phyloP scores from a whole-genome alignment of 2,797 vertebrate genomes.

The Microtus agrestis region DNA sequence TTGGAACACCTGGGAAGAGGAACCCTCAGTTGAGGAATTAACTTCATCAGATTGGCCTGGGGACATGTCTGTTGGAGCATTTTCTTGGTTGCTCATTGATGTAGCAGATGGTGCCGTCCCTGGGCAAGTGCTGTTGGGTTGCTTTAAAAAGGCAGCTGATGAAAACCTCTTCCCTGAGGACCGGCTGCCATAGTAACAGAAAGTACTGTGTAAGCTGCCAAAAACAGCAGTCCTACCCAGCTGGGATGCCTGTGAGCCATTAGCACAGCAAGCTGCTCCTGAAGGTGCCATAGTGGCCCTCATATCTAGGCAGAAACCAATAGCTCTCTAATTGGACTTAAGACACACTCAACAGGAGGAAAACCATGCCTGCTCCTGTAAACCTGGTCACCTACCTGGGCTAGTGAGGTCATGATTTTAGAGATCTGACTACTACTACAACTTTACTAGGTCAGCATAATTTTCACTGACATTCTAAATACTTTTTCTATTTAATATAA shows the following conservation, averaged over 20 bases:
- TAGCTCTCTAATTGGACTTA: background rate
- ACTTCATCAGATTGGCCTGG: background rate
- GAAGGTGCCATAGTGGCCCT: background rate
- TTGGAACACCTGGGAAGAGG: background rate
- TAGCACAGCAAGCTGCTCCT: background rate
- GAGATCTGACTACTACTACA: background rate
- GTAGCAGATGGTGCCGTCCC: background rate
- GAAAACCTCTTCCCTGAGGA: background rate
- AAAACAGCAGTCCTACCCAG: background rate
- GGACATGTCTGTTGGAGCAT: background rate
- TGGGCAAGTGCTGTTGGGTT: background rate
- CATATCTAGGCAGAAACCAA: background rate
- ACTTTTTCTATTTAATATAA: background rate
- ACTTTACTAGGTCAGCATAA: background rate
- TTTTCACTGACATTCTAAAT: background rate
- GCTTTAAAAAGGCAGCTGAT: background rate
- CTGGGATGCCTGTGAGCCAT: too few relatives aligned
- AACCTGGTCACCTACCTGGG: background rate
- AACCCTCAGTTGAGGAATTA: background rate
- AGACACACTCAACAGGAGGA: background rate
- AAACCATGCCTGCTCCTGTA: background rate
- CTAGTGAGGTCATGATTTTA: background rate
- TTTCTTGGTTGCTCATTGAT: background rate
- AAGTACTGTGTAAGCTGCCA: background rate
- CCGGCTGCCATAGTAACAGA: background rate